Base-by-base conservation (phyloP, 2,113 vertebrate genomes). In the Setophaga kirtlandii region DNA sequence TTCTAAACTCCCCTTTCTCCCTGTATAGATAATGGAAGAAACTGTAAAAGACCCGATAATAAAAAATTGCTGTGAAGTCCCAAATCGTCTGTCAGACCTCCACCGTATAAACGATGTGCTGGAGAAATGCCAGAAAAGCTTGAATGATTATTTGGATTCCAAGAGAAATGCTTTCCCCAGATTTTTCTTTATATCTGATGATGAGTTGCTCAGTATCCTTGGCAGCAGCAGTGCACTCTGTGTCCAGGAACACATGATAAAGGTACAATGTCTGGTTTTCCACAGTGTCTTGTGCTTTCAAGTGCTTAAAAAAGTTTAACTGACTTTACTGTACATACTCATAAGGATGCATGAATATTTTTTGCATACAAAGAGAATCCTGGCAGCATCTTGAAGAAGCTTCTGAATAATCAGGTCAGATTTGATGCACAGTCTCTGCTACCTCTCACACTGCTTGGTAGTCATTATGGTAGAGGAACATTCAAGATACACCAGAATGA, bases 101-200 rank as follows among this genome's bases (percentile, higher is more conserved):
- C 98, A 98, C 80, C 96, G 96, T 49, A 97, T 99, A 71, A 99
- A 98, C 3, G 96, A 98, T 3, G 98, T 98, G 47, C 97, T 99
- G 37, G 99, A 99, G 95, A 98, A 97, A 60, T 99, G 99, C 95
- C 99, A 99, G 98, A 99, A 99, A 96, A 99, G 99, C 93, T 97
- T 99, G 22, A 99, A 99, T 12, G 98, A 99, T 94, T 99, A 99
- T 96, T 95, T 99, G 92, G 99, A 99, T 88, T 98, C 99, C 52
- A 99, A 99, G 77, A 91, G 99, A 44, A 99, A 99, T 3, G 98
- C 98, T 37, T 99, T 99, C 94, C 99, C 99, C 1, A 97, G 99
- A 14, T 99, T 99, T 97, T 99, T 99, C 97, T 99, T 99, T 96
- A 99, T 99, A 82, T 99, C 99, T 0, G 99, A 99, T 11, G 99